Conservation (phyloP, 2,113 vertebrate species). For the Ailurus styani region DNA sequence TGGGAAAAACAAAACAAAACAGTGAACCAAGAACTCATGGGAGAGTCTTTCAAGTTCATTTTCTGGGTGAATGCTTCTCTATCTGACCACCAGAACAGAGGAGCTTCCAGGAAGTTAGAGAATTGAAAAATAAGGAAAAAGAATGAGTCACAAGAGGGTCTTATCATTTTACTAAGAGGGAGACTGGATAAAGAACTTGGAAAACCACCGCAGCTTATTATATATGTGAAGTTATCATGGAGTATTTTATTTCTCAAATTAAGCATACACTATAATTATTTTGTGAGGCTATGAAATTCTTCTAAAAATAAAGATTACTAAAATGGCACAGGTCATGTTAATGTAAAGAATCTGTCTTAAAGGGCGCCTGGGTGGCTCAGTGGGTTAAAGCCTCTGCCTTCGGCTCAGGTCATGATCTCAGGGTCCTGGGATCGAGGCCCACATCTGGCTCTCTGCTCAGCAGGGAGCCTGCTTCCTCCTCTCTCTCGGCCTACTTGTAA, state of each 20-base stretch:
- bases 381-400: no score
- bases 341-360: neutral
- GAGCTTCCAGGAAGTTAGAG: constrained; percentile 24
- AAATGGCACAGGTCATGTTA: neutral
- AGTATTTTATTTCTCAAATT: constrained; percentile 22
- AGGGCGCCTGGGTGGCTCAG: no score
- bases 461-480: no score
- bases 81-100: neutral
- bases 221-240: neutral
- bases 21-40: neutral
- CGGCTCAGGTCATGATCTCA: no score
- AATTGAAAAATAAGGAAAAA: constrained; percentile 30
- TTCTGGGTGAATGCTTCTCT: constrained; percentile 53
- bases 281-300: neutral
- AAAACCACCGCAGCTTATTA: neutral
- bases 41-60: constrained; percentile 24
- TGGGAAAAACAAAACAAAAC: constrained; percentile 48
- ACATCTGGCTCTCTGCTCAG: no score
- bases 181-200: neutral
- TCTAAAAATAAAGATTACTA: constrained; percentile 4
- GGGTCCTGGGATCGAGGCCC: no score
- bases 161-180: neutral
- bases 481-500: no score
- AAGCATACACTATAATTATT: neutral
- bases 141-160: constrained; percentile 41